Base-by-base conservation (phyloP, 2,113 vertebrate species). In the Trichechus manatus region DNA sequence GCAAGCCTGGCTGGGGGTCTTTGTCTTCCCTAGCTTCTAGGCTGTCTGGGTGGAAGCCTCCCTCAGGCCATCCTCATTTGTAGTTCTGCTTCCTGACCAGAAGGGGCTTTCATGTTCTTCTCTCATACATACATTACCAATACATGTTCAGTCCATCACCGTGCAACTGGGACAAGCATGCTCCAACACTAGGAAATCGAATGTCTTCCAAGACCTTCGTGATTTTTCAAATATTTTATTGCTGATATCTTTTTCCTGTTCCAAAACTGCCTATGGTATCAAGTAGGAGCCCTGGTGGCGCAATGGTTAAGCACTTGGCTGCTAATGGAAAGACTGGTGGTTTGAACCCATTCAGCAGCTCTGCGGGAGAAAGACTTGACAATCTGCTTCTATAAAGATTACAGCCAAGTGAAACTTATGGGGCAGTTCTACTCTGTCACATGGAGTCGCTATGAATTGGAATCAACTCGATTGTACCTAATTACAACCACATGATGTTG, bases 141-240 rank as follows among this genome's bases (percentile, higher is more conserved):
- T 0, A 9, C 1, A 2, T 2, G 36, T 8, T 31, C 23, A 64
- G 22, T 9, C 13, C 23, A 0, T 22, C 36, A 2, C 4, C 8
- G 50, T 1, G 22, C 44, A 66, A 1, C 81, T 33, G 29, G 89
- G 78, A 33, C 70, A 79, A 31, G 77, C 8, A 10, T 0, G 25
- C 4, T 29, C 23, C 33, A 39, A 2, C 5, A 9, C 0, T 61
- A 59, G 86, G 27, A 74, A 78, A 42, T 0, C 66, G 39, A 31
- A 50, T 23, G 4, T 74, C 68, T 74, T 63, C 31, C 0, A 25
- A 78, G 93, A 61, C 6, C 44, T 31, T 53, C 4, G 0, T 13
- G 25, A 47, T 77, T 63, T 91, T 82, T 78, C 78, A 63, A 23
- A 82, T 29, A 19, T 42, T 23, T 6, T 14, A 29, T 2, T 6